phyloP scores from a whole-genome alignment of 1,140 invertebrate species.

The Cotesia glomerata region DNA sequence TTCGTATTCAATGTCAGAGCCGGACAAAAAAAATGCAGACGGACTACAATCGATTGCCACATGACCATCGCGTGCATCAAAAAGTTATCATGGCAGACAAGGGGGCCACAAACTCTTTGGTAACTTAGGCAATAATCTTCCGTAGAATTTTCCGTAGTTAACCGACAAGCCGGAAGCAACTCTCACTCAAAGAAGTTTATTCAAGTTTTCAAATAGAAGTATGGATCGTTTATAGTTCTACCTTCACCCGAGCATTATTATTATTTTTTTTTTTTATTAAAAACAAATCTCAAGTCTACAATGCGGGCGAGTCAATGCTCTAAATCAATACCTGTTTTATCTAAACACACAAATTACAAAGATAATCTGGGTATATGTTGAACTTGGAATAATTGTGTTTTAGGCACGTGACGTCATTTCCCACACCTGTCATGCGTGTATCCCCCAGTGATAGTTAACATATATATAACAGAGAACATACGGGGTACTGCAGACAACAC shows the following conservation, averaged over 20 bases:
- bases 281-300: no score
- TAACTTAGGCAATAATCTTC: background rate
- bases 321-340: no score
- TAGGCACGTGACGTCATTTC: constrained; percentile 56
- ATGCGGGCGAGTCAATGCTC: no score
- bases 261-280: no score
- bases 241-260: no score
- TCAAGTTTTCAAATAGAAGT: no score
- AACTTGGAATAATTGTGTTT: background rate
- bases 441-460: constrained; percentile 53
- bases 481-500: constrained; percentile 20
- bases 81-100: constrained; percentile 14
- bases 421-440: constrained; percentile 63
- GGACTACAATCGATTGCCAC: constrained; percentile 16
- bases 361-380: no score
- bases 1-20: constrained; percentile 20
- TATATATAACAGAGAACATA: constrained; percentile 28
- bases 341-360: no score
- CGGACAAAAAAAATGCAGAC: constrained; percentile 2
- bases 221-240: no score
- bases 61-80: constrained; percentile 10
- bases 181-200: no score
- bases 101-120: background rate
- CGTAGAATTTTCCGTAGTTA: background rate
- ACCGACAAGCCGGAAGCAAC: background rate